phyloP scores from a whole-genome alignment of 2,113 vertebrate species.

The Callopanchax toddi region DNA sequence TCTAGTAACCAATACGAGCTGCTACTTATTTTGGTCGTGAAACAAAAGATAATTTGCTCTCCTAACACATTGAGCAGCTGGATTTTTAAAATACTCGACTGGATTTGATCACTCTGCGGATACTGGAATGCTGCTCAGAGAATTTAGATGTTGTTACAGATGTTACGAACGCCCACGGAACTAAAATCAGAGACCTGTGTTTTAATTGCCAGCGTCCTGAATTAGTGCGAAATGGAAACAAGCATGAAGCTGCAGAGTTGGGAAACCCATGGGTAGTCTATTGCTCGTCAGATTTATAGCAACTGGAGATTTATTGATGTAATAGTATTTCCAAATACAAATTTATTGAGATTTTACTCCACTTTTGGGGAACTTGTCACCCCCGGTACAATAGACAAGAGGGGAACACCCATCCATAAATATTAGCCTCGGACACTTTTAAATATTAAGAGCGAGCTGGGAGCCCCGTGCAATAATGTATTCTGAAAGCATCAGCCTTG shows the following conservation, averaged over 20 bases:
- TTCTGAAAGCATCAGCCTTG: conserved; percentile 74
- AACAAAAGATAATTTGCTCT: conserved; percentile 42
- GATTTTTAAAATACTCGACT: conserved; percentile 45
- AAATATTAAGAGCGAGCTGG: conserved; percentile 74
- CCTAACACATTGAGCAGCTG: conserved; percentile 57
- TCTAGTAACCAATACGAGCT: conserved; percentile 54
- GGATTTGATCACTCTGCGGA: conserved; percentile 48
- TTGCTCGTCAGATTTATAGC: conserved; percentile 67
- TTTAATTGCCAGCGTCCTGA: conserved; percentile 67
- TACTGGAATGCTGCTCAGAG: conserved; percentile 36
- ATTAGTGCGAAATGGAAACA: conserved; percentile 66
- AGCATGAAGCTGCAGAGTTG: conserved; percentile 43
- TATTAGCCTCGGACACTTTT: conserved; percentile 71
- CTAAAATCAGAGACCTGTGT: conserved; percentile 46
- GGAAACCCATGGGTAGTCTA: conserved; percentile 49
- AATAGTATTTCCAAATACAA: conserved; percentile 70
- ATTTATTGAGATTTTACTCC: conserved; percentile 71
- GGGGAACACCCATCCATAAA: conserved; percentile 80
- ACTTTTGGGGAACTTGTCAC: conserved; percentile 75
- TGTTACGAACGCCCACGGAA: conserved; percentile 56
- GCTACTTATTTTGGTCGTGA: conserved; percentile 48
- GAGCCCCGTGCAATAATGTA: conserved; percentile 66
- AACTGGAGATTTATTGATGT: conserved; percentile 63
- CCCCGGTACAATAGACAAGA: conserved; percentile 71
- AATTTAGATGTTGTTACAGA: conserved; percentile 63